Evolutionary conservation across 2,797 vertebrate genomes (phyloP).

Genomic region (Tenualosa ilisha): DNA sequence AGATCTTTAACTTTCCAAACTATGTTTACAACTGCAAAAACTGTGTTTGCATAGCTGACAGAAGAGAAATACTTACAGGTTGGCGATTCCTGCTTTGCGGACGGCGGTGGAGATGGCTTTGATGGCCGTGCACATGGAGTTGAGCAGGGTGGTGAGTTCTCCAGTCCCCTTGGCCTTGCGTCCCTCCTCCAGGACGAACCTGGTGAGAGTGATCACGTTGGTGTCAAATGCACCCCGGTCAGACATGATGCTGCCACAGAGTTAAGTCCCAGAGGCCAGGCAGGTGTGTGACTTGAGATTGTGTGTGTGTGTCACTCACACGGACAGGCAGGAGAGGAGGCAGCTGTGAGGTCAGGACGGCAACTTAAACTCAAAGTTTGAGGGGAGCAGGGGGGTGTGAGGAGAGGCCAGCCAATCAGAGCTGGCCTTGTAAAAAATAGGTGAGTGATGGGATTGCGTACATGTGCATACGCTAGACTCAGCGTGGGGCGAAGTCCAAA

Average conservation of each 20-base stretch:
- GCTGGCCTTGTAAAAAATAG: background rate
- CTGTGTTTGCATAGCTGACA: too few species aligned
- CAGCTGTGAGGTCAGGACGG: background rate
- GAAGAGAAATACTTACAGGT: constrained; percentile 73
- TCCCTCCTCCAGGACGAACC: constrained; percentile 91
- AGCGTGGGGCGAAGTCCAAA: background rate
- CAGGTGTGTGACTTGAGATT: background rate
- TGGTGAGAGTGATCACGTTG: constrained; percentile 89
- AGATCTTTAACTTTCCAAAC: too few species aligned
- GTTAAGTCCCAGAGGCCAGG: background rate
- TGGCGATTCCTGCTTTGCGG: constrained; percentile 91
- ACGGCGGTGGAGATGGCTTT: constrained; percentile 93
- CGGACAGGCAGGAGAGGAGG: constrained; percentile 6
- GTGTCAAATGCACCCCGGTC: constrained; percentile 86
- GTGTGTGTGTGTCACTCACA: background rate
- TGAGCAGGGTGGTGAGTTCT: constrained; percentile 91
- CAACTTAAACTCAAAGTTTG: constrained; percentile 59
- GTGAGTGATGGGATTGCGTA: background rate
- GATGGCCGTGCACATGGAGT: constrained; percentile 86
- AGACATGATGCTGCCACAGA: constrained; percentile 72
- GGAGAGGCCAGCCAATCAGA: constrained; percentile 40
- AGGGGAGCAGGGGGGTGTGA: constrained; percentile 40
- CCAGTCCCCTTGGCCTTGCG: constrained; percentile 84
- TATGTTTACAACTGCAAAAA: too few species aligned
- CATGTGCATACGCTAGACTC: background rate